phyloP scores from a whole-genome alignment of 2,888 invertebrate species.

The Creontiades dilutus region DNA sequence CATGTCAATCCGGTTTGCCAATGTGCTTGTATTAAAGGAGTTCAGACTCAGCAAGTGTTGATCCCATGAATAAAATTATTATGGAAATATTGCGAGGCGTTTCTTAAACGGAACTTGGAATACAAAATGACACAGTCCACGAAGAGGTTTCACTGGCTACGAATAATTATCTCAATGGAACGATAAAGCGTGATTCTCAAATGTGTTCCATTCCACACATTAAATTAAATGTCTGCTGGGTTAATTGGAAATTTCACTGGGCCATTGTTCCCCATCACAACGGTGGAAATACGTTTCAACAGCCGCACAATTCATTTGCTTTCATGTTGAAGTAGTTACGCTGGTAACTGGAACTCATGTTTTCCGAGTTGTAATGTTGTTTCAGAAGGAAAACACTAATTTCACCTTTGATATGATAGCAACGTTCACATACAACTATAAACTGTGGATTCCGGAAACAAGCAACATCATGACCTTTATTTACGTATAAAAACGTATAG shows the following conservation, averaged over 20 bases:
- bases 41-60: too few relatives aligned
- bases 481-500: neutral
- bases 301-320: neutral
- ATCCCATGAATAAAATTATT: too few relatives aligned
- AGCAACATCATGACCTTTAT: neutral
- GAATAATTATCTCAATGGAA: neutral
- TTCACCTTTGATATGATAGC: neutral
- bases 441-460: neutral
- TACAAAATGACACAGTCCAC: too few relatives aligned
- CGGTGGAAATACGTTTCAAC: too few relatives aligned
- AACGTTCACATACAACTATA: neutral
- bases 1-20: too few relatives aligned
- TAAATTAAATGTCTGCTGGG: conserved; percentile 1
- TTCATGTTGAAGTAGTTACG: neutral
- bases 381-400: neutral
- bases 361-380: neutral
- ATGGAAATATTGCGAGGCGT: too few relatives aligned
- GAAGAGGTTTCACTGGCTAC: neutral
- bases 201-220: neutral
- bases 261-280: conserved; percentile 1
- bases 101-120: too few relatives aligned
- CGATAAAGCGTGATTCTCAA: neutral
- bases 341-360: neutral
- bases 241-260: conserved; percentile 17
- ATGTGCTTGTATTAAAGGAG: too few relatives aligned